phyloP scores from a whole-genome alignment of 2,113 vertebrate species.

The Ictalurus furcatus region DNA sequence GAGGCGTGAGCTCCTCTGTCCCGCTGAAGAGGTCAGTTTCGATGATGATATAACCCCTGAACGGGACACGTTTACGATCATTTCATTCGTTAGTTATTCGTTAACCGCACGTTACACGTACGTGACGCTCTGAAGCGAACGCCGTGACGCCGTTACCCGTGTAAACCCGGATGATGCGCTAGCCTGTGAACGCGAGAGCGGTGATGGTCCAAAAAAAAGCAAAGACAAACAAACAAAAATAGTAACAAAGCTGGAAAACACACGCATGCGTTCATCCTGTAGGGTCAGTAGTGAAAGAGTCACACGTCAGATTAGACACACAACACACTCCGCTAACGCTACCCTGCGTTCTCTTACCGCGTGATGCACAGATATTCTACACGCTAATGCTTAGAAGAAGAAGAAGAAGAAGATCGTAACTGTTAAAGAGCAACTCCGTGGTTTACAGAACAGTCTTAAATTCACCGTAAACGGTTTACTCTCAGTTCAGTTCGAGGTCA shows the following conservation, averaged over 20 bases:
- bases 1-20: too few relatives aligned
- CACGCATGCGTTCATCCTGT: background rate
- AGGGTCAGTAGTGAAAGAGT: background rate
- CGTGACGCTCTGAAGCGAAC: background rate
- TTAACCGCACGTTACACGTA: background rate
- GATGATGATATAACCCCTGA: too few relatives aligned
- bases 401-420: background rate
- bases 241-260: background rate
- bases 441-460: background rate
- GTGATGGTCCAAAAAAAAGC: background rate
- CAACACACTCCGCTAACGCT: background rate
- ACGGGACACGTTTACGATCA: background rate
- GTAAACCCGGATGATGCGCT: background rate
- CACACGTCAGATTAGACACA: background rate
- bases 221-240: too few relatives aligned
- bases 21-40: too few relatives aligned
- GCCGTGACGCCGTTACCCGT: background rate
- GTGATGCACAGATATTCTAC: background rate
- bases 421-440: constrained; percentile 18
- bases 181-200: background rate
- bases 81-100: background rate
- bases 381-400: background rate
- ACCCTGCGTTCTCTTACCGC: background rate
- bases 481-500: too few relatives aligned
- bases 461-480: background rate